These are phyloP conservation scores for Ciconia boyciana DNA, from an alignment of 2,113 vertebrate species.

Conservation along the genomic window DNA sequence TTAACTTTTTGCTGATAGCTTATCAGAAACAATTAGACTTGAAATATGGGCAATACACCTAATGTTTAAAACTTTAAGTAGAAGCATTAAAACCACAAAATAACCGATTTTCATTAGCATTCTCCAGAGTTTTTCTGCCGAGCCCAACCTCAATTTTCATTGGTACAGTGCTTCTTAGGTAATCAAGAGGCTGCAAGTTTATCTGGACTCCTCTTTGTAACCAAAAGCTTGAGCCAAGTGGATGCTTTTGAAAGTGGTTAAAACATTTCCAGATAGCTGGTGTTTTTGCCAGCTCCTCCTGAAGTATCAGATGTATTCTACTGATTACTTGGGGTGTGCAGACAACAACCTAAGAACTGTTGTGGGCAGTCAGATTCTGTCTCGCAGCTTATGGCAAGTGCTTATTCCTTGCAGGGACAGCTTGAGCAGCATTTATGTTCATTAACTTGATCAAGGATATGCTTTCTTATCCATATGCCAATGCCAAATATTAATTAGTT, in stretches of 20 bases:
- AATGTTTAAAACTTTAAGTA: neutral
- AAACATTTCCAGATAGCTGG: neutral
- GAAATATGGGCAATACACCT: neutral
- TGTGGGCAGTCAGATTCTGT: neutral
- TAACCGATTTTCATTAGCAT: neutral
- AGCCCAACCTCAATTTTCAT: neutral
- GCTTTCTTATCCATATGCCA: neutral
- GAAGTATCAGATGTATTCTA: neutral
- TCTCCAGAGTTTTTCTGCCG: neutral
- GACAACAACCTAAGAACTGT: neutral
- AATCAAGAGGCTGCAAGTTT: neutral
- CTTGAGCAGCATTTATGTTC: neutral
- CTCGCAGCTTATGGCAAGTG: neutral
- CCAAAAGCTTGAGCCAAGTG: neutral
- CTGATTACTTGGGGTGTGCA: neutral
- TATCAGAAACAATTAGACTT: slow-evolving; percentile 52
- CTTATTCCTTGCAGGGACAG: neutral
- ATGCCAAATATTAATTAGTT: neutral
- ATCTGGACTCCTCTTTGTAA: neutral
- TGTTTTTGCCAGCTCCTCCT: neutral
- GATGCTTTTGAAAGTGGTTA: neutral
- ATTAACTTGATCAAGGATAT: neutral
- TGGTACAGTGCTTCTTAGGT: fast-evolving
- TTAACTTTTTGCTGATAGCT: slow-evolving; percentile 23
- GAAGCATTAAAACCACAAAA: slow-evolving; percentile 20